Evolutionary conservation across 2,888 invertebrate species (phyloP).

Genomic region (Napeogenes inachia): DNA sequence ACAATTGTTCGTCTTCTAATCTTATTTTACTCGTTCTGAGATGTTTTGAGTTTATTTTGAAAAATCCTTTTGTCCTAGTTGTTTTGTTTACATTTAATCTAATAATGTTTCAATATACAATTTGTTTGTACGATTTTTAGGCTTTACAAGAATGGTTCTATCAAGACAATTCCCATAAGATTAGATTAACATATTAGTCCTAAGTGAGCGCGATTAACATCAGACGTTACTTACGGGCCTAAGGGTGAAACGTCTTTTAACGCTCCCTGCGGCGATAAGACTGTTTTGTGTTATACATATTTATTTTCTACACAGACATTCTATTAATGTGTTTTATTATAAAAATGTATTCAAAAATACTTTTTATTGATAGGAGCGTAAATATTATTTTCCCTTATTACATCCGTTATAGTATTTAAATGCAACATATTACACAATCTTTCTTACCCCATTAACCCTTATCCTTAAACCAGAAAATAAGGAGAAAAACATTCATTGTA

Average conservation of each 20-base stretch:
- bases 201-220: constrained; percentile 5
- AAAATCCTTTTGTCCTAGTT: no score
- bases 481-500: constrained; percentile 19
- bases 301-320: not conserved
- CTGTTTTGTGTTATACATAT: not conserved
- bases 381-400: not conserved
- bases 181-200: constrained; percentile 7
- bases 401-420: not conserved
- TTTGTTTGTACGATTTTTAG: not conserved
- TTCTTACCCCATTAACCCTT: constrained; percentile 1
- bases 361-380: not conserved
- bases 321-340: not conserved
- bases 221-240: not conserved
- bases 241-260: not conserved
- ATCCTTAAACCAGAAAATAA: constrained; percentile 8
- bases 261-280: constrained; percentile 3
- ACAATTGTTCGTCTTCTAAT: no score
- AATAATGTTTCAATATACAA: no score
- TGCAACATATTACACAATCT: not conserved
- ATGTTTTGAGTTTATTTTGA: no score
- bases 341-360: not conserved
- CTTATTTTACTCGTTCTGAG: no score
- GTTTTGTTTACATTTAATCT: no score
- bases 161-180: constrained; percentile 3
- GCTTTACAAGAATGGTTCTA: not conserved